These are phyloP conservation scores for Picathartes gymnocephalus DNA, from an alignment of 2,113 vertebrate species.

Conservation along the genomic window DNA sequence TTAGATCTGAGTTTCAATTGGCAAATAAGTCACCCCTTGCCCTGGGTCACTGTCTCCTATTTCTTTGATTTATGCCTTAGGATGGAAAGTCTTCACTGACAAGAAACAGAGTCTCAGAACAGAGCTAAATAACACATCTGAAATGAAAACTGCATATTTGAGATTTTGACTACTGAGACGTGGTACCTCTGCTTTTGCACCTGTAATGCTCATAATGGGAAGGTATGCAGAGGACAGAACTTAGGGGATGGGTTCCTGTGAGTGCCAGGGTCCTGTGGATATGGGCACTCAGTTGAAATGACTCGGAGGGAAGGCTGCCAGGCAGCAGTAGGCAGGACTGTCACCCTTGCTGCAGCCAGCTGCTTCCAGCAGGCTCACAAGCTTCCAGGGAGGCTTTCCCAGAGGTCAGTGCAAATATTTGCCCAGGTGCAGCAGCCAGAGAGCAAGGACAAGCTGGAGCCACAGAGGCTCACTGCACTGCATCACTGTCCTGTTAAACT, in stretches of 20 bases:
- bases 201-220: background rate
- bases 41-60: background rate
- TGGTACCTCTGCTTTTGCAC: background rate
- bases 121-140: background rate
- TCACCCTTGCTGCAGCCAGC: background rate
- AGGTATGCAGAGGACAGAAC: background rate
- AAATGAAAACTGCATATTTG: background rate
- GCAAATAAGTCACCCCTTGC: background rate
- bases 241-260: background rate
- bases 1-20: background rate
- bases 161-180: background rate
- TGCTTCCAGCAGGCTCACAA: background rate
- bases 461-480: background rate
- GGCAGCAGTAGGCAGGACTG: background rate
- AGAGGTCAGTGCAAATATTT: accelerated
- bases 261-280: background rate
- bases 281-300: background rate
- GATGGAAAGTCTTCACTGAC: background rate
- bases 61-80: background rate
- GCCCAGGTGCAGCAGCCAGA: background rate
- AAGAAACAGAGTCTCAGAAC: background rate
- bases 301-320: background rate
- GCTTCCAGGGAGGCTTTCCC: background rate
- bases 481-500: accelerated
- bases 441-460: background rate